These are phyloP conservation scores for Prochilodus magdalenae DNA, from an alignment of 2,113 vertebrate species.

Conservation along the genomic window DNA sequence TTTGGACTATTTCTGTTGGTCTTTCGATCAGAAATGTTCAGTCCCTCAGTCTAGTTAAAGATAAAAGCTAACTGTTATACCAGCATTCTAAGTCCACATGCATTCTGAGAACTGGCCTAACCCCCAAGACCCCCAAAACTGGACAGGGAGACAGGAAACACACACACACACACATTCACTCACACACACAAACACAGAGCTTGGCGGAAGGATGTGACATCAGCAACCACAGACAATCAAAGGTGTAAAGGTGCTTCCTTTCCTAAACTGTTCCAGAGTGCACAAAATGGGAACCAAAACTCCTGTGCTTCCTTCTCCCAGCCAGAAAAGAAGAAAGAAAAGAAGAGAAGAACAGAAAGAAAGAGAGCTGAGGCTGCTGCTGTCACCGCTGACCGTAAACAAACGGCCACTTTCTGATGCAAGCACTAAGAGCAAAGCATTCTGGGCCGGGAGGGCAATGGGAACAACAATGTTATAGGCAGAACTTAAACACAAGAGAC, in stretches of 20 bases:
- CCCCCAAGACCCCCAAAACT: slow-evolving; percentile 66
- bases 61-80: neutral
- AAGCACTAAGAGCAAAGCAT: slow-evolving; percentile 31
- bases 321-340: slow-evolving; percentile 44
- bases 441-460: neutral
- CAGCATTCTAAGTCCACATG: slow-evolving; percentile 45
- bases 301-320: slow-evolving; percentile 78
- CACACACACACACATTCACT: slow-evolving; percentile 59
- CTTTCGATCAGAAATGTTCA: too few species aligned
- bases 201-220: slow-evolving; percentile 93
- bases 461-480: neutral
- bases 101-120: slow-evolving; percentile 65
- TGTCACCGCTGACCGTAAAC: slow-evolving; percentile 48
- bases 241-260: slow-evolving; percentile 99
- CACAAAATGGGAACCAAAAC: slow-evolving; percentile 89
- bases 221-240: slow-evolving; percentile 95
- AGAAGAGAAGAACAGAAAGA: slow-evolving; percentile 44
- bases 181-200: slow-evolving; percentile 66
- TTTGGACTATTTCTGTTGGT: too few species aligned
- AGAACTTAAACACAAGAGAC: neutral
- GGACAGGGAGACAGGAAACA: slow-evolving; percentile 92
- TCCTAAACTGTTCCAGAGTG: slow-evolving; percentile 90
- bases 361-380: slow-evolving; percentile 21
- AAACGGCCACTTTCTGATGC: slow-evolving; percentile 39
- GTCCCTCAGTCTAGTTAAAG: neutral